phyloP scores from a whole-genome alignment of 2,888 invertebrate genomes.

The Iselma pallidipennis region DNA sequence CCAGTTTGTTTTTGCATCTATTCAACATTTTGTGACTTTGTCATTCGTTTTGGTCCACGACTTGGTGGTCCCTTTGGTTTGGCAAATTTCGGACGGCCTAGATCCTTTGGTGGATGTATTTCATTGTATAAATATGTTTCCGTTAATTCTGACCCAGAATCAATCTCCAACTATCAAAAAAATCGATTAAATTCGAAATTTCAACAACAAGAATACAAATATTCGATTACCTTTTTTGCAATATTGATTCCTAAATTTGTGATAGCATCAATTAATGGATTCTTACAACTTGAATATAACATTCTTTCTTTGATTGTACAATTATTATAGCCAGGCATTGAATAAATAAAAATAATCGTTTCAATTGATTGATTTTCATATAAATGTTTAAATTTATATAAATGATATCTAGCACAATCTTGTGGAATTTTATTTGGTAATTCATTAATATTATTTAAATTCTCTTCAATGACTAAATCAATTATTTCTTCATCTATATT shows the following conservation, averaged over 20 bases:
- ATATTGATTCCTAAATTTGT: slow-evolving; percentile 78
- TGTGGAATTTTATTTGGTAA: slow-evolving; percentile 80
- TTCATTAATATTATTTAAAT: slow-evolving; percentile 65
- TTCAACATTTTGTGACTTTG: slow-evolving; percentile 63
- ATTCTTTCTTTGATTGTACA: slow-evolving; percentile 97
- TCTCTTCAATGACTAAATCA: slow-evolving; percentile 75
- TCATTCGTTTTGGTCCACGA: slow-evolving; percentile 88
- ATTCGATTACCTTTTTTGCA: slow-evolving; percentile 82
- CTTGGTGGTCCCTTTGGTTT: slow-evolving; percentile 96
- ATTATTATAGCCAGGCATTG: slow-evolving; percentile 94
- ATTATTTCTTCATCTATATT: slow-evolving; percentile 87
- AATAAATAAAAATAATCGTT: slow-evolving; percentile 86
- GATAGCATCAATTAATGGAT: slow-evolving; percentile 83
- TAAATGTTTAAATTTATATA: slow-evolving; percentile 88
- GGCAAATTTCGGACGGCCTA: slow-evolving; percentile 89
- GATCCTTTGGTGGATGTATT: slow-evolving; percentile 88
- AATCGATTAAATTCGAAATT: slow-evolving; percentile 10
- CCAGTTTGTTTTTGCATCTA: background rate
- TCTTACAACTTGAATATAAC: slow-evolving; percentile 98
- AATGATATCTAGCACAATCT: slow-evolving; percentile 87
- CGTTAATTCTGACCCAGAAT: slow-evolving; percentile 85
- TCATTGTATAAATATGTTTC: slow-evolving; percentile 91
- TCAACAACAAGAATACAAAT: background rate
- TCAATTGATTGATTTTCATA: slow-evolving; percentile 91
- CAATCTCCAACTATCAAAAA: slow-evolving; percentile 67